These are phyloP conservation scores for Drosophila kambysellisi DNA, from an alignment of 2,888 invertebrate genomes.

Conservation along the genomic window DNA sequence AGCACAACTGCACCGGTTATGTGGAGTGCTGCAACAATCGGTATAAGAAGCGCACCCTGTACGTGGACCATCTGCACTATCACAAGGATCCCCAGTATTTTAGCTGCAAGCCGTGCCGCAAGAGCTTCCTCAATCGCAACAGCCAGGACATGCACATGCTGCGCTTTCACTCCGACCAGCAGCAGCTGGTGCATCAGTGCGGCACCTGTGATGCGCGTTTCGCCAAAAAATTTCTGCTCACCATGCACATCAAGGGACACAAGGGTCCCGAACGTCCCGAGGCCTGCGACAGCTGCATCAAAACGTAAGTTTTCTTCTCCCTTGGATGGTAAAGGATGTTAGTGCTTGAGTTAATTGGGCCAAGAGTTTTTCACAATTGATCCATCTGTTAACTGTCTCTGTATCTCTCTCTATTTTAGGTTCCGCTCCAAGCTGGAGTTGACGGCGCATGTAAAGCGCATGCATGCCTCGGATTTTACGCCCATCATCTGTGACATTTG, in stretches of 20 bases:
- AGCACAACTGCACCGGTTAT: slow-evolving; percentile 71
- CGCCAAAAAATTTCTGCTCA: slow-evolving; percentile 72
- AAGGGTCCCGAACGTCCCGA: slow-evolving; percentile 71
- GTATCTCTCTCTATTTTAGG: slow-evolving; percentile 25
- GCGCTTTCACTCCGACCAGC: slow-evolving; percentile 73
- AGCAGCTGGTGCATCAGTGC: slow-evolving; percentile 69
- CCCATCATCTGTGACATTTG: slow-evolving; percentile 78
- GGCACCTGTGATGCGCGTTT: slow-evolving; percentile 65
- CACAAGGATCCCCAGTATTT: slow-evolving; percentile 78
- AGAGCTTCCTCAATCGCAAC: slow-evolving; percentile 72
- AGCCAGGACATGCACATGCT: slow-evolving; percentile 78
- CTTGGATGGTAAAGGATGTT: neutral
- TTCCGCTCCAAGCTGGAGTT: slow-evolving; percentile 73
- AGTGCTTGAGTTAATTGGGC: neutral
- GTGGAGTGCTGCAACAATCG: slow-evolving; percentile 78
- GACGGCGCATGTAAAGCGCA: slow-evolving; percentile 69
- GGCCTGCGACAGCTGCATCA: slow-evolving; percentile 59
- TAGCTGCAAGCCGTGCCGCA: slow-evolving; percentile 66
- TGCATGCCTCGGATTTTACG: slow-evolving; percentile 69
- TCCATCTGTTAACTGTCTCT: neutral
- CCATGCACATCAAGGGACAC: slow-evolving; percentile 75
- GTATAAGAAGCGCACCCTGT: slow-evolving; percentile 70
- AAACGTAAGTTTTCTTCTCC: slow-evolving; percentile 51
- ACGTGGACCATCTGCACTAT: slow-evolving; percentile 77
- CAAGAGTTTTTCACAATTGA: neutral